Percentiles rank a stretch among this genome's conserved stretches.
Evolutionary conservation across 2,797 vertebrate genomes (phyloP).

Genomic region (Aldrovandia affinis): DNA sequence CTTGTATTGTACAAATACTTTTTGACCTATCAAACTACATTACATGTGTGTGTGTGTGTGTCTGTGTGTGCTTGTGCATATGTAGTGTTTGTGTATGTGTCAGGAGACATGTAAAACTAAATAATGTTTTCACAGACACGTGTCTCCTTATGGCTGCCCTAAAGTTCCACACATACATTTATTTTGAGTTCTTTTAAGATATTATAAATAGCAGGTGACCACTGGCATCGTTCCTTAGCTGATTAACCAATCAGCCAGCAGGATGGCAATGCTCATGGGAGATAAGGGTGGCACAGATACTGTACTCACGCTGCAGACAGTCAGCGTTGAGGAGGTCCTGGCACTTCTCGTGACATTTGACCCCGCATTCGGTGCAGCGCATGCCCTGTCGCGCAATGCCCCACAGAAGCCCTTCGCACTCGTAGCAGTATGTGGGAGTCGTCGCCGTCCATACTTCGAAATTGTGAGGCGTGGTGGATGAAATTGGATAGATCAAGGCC

Average conservation of each 20-base stretch:
- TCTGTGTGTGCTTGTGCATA: background rate
- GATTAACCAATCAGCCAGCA: background rate
- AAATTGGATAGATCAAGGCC: conserved; percentile 96
- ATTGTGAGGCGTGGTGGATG: conserved; percentile 94
- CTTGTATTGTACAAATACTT: background rate
- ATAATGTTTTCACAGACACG: background rate
- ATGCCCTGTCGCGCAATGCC: conserved; percentile 97
- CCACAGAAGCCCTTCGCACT: conserved; percentile 97
- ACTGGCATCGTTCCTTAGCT: background rate
- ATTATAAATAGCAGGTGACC: background rate
- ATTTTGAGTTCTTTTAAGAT: background rate
- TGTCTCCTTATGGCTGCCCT: background rate
- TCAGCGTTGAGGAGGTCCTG: conserved; percentile 98
- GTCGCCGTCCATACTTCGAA: conserved; percentile 98
- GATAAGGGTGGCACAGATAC: background rate
- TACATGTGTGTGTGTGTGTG: background rate
- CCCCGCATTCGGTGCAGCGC: conserved; percentile 94
- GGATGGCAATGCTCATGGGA: background rate
- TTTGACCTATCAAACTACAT: background rate
- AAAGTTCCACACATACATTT: background rate
- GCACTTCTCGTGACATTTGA: conserved; percentile 98
- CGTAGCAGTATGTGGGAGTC: conserved; percentile 95
- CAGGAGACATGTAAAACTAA: background rate
- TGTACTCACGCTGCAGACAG: conserved; percentile 93
- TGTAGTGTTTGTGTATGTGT: background rate